Evolutionary conservation across 2,797 vertebrate species (phyloP), one percentile per base, ranked within the genome.

Genomic region (Enteromius paludinosus): DNA sequence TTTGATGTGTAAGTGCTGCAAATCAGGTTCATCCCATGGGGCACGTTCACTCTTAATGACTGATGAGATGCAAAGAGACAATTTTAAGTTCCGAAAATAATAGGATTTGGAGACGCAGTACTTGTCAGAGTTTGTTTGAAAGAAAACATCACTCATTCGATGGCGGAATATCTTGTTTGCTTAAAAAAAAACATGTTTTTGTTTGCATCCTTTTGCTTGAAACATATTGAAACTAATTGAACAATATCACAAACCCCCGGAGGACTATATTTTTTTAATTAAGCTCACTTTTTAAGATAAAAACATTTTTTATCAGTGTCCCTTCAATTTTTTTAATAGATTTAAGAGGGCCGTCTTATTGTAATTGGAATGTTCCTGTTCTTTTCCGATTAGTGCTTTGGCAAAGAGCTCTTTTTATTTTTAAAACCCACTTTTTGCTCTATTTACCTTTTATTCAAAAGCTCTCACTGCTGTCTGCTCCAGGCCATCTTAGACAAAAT

Each of bases 281-380:
- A 88, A 81, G 68, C 86, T 61, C 83, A 89, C 88, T 87, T 88
- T 88, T 89, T 45, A 38, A 86, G 85, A 91, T 90, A 88, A 91
- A 87, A 85, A 71, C 52, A 83, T 86, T 89, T 86, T 89, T 89
- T 86, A 89, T 90, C 83, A 84, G 68, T 87, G 86, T 88, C 83
- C 61, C 73, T 86, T 75, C 73, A 88, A 89, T 86, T 87, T 84
- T 83, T 83, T 78, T 83, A 87, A 90, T 88, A 79, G 85, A 92
- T 90, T 91, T 91, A 91, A 80, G 90, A 87, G 81, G 86, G 78
- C 89, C 65, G 71, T 90, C 86, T 89, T 87, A 87, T 87, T 86
- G 59, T 90, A 84, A 91, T 89, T 83, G 85, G 38, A 82, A 76
- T 79, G 74, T 88, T 82, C 71, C 68, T 86, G 88, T 84, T 91